Conservation (phyloP, 53 echinoderm and acorn worm genomes). For the Hippasteria phrygiana region DNA sequence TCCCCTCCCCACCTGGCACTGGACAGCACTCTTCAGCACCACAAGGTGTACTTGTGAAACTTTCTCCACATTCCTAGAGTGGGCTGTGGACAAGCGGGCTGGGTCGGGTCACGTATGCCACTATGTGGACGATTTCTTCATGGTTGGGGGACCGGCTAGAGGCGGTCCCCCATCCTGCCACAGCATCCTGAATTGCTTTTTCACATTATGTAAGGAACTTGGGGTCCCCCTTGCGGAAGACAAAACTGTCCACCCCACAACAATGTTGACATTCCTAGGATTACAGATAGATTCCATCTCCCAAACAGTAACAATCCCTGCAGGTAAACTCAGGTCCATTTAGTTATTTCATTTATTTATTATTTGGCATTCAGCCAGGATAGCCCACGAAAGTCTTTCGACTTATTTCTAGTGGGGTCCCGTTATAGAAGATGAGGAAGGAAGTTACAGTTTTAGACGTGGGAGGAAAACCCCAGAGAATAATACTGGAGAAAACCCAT, state of each 20-base stretch:
- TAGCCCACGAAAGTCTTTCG: too few relatives aligned
- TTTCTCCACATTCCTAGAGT: constrained; percentile 51
- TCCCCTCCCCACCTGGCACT: not conserved
- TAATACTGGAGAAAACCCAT: too few relatives aligned
- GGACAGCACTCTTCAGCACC: not conserved
- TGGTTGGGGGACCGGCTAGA: not conserved
- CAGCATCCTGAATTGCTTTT: constrained; percentile 5
- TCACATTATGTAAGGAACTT: constrained; percentile 2
- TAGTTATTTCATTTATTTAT: too few relatives aligned
- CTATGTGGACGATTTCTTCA: constrained; percentile 51
- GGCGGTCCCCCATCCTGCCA: constrained; percentile 1
- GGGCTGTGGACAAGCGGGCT: not conserved
- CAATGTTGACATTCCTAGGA: constrained; percentile 39
- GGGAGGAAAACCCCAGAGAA: too few relatives aligned
- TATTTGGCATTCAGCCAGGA: too few relatives aligned
- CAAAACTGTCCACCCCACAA: constrained; percentile 51
- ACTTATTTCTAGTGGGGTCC: too few relatives aligned
- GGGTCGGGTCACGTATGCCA: constrained; percentile 24
- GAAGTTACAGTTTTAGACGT: too few relatives aligned
- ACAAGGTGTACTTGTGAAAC: constrained; percentile 4
- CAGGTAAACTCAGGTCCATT: constrained; percentile 35
- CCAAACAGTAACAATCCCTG: constrained; percentile 13
- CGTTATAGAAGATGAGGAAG: too few relatives aligned
- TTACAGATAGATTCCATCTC: constrained; percentile 31
- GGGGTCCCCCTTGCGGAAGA: constrained; percentile 58